phyloP scores from a whole-genome alignment of 1,140 invertebrate genomes.

The Lucilia sericata region DNA sequence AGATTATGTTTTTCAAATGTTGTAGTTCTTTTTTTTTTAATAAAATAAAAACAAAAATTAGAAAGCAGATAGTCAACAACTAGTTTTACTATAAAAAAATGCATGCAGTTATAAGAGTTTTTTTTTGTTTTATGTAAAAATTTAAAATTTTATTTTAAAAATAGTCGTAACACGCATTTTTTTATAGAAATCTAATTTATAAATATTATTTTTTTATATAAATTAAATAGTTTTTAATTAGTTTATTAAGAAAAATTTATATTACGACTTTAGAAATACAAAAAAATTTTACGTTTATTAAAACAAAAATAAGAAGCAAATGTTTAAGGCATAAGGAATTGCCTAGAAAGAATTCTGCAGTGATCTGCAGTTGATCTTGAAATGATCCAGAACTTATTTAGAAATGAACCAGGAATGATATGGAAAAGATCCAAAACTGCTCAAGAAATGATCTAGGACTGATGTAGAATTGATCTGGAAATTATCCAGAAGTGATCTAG shows the following conservation, averaged over 20 bases:
- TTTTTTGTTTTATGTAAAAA: neutral
- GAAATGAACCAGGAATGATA: too few relatives aligned
- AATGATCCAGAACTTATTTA: too few relatives aligned
- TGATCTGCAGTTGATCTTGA: too few relatives aligned
- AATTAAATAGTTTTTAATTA: neutral
- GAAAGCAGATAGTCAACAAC: neutral
- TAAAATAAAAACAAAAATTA: neutral
- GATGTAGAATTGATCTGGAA: too few relatives aligned
- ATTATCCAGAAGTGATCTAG: too few relatives aligned
- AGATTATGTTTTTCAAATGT: slow-evolving; percentile 67
- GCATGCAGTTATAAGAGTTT: neutral
- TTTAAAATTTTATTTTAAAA: slow-evolving; percentile 29
- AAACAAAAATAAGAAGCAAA: neutral
- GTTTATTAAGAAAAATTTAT: neutral
- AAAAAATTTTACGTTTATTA: neutral
- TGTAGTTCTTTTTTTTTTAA: slow-evolving; percentile 57
- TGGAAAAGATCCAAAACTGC: too few relatives aligned
- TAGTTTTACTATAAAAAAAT: neutral
- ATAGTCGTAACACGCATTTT: slow-evolving; percentile 38
- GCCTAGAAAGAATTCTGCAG: too few relatives aligned
- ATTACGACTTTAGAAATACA: neutral
- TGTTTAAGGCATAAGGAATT: too few relatives aligned
- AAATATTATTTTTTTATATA: neutral
- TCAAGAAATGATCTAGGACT: too few relatives aligned
- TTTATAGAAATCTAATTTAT: neutral